Percentiles rank a stretch among this genome's conserved stretches.
Conservation (phyloP, 2,797 vertebrate genomes). For the Lutjanus argentimaculatus region DNA sequence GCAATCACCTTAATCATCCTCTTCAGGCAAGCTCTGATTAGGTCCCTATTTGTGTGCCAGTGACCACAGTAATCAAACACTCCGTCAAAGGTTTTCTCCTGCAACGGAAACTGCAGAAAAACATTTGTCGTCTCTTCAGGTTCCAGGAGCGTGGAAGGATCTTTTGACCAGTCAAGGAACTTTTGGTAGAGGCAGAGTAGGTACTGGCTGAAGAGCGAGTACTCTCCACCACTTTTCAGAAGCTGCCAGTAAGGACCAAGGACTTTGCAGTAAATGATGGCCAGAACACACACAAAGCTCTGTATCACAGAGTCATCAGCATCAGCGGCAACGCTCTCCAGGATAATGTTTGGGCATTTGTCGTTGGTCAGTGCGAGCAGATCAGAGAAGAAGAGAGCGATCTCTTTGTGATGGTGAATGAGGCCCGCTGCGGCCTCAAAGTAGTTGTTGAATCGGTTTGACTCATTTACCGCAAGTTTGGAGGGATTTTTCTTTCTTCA, state of each 20-base stretch:
- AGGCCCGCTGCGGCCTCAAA: slow-evolving; percentile 85
- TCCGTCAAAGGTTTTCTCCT: slow-evolving; percentile 80
- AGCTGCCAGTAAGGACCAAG: slow-evolving; percentile 89
- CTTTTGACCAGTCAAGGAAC: slow-evolving; percentile 85
- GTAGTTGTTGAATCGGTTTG: slow-evolving; percentile 80
- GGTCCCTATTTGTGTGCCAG: slow-evolving; percentile 77
- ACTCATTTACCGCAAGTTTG: slow-evolving; percentile 62
- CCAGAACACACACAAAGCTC: slow-evolving; percentile 84
- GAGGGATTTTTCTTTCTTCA: slow-evolving; percentile 82
- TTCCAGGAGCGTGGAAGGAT: slow-evolving; percentile 78
- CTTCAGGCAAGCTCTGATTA: slow-evolving; percentile 83
- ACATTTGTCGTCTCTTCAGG: slow-evolving; percentile 78
- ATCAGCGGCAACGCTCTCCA: slow-evolving; percentile 84
- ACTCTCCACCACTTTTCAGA: slow-evolving; percentile 83
- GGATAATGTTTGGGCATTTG: slow-evolving; percentile 73
- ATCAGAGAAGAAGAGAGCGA: slow-evolving; percentile 84
- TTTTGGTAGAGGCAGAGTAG: slow-evolving; percentile 82
- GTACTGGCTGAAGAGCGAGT: slow-evolving; percentile 77
- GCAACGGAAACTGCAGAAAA: slow-evolving; percentile 82
- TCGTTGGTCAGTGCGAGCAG: slow-evolving; percentile 74
- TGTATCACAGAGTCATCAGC: slow-evolving; percentile 82
- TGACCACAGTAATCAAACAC: slow-evolving; percentile 82
- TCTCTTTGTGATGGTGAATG: slow-evolving; percentile 85
- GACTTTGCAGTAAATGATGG: slow-evolving; percentile 86
- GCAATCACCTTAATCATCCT: slow-evolving; percentile 81